Conservation (phyloP, 2,888 invertebrate species). For the Lathronympha strigana region DNA sequence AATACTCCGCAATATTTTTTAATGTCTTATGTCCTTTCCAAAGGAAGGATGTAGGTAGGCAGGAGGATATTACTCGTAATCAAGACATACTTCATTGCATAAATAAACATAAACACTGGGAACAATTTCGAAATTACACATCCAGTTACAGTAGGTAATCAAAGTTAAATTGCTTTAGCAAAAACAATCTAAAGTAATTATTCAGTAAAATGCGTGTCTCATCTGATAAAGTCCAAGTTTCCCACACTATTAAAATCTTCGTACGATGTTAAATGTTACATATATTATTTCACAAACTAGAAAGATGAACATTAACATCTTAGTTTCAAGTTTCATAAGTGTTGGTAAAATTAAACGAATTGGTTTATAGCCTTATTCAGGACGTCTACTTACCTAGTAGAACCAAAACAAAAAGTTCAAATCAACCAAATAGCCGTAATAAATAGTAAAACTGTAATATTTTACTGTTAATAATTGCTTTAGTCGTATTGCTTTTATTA, state of each 20-base stretch:
- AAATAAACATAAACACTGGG: neutral
- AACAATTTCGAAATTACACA: neutral
- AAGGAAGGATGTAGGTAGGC: too few species aligned
- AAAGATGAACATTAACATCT: too few species aligned
- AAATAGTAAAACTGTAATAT: too few species aligned
- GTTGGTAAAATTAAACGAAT: too few species aligned
- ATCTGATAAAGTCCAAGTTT: neutral
- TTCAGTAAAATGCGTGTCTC: conserved; percentile 3
- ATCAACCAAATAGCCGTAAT: too few species aligned
- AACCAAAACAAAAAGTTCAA: too few species aligned
- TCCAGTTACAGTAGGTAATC: neutral
- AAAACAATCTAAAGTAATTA: conserved; percentile 12
- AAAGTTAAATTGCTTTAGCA: neutral
- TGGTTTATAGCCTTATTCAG: too few species aligned
- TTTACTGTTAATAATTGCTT: neutral
- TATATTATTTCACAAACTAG: neutral
- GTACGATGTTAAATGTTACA: neutral
- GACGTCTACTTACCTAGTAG: too few species aligned
- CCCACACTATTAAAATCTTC: neutral
- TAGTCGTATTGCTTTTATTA: neutral
- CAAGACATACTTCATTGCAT: neutral
- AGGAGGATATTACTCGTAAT: too few species aligned
- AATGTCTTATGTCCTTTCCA: too few species aligned
- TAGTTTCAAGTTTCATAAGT: too few species aligned
- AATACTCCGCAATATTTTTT: too few species aligned